Base-by-base conservation (phyloP, 2,888 invertebrate species). In the Nomada ferruginata region DNA sequence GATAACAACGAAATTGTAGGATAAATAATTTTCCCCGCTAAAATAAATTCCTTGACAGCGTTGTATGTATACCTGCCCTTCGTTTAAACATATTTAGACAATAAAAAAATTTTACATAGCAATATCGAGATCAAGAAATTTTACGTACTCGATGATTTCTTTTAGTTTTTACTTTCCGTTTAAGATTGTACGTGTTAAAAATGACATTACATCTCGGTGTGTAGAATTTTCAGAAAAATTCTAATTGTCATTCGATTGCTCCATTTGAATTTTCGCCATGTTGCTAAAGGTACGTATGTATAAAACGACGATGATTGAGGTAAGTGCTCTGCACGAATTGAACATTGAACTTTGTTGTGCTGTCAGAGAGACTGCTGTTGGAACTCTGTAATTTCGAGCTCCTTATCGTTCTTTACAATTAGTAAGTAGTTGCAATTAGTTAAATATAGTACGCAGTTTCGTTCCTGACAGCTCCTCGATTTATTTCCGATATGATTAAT, bases 401-500 rank as follows among this genome's bases (percentile, higher is more conserved):
- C 3, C 3, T 36, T n/a, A 20, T 18, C 10, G 10, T 36, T 9
- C 1, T 57, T 4, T 42, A 42, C 26, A 10, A 11, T 13, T 9
- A 63, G 20, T 52, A 47, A 69, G 10, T 3, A 29, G 7, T 36
- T 36, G 47, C 9, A n/a, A 26, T 29, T 36, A 52, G 5, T 9
- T 1, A 29, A 13, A n/a, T 44, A 13, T 64, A 36, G 23, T 52
- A 5, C 4, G n/a, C 29, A 18, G 44, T 15, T 36, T 52, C 52
- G 11, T 11, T 53, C 36, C 0, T 60, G 65, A 65, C 66, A 71
- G 60, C 18, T 63, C 13, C 11, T 13, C 52, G 59, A 68, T 57
- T 26, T 76, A 26, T 42, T 47, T 50, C 29, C 53, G 80, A 71
- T 50, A 87, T 87, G 87, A 87, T 87, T 29, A 87, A 87, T 18